Evolutionary conservation across 2,888 invertebrate genomes (phyloP).

Genomic region (Synergus umbraculus): DNA sequence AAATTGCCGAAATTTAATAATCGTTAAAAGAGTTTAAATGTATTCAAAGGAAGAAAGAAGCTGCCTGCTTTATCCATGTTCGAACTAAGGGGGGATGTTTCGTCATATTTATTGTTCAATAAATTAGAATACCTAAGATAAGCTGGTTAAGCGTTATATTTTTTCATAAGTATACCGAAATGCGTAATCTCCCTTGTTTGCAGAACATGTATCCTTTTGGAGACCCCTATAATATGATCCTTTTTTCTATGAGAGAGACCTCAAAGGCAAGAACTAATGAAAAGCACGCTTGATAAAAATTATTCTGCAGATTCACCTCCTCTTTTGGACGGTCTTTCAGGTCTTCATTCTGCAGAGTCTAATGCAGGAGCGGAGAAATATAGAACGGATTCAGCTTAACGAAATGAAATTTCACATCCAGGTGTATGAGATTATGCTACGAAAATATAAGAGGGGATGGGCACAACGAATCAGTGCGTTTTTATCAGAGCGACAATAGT

Average conservation of each 20-base stretch:
- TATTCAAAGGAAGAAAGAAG: neutral
- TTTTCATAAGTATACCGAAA: neutral
- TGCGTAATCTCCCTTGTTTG: neutral
- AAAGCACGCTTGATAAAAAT: conserved; percentile 18
- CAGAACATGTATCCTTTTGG: neutral
- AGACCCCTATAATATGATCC: neutral
- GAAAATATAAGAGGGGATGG: neutral
- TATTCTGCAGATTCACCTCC: neutral
- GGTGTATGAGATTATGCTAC: neutral
- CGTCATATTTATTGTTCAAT: neutral
- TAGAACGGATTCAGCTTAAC: neutral
- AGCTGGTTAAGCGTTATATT: too few species aligned
- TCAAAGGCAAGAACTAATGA: conserved; percentile 7
- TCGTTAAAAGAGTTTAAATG: neutral
- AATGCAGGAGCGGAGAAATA: neutral
- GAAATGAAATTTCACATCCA: conserved; percentile 12
- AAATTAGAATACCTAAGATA: too few species aligned
- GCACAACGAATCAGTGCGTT: neutral
- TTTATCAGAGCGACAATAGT: neutral
- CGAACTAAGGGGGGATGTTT: neutral
- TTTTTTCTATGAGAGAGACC: conserved; percentile 2
- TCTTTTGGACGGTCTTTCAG: conserved; percentile 1
- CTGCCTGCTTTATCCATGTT: neutral
- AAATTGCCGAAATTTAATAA: neutral
- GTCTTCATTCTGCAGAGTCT: neutral